A percentile compares a stretch with the other conserved stretches of the same genome.
These are phyloP conservation scores for Phengaris arion DNA, from an alignment of 2,888 invertebrate genomes.

Conservation along the genomic window DNA sequence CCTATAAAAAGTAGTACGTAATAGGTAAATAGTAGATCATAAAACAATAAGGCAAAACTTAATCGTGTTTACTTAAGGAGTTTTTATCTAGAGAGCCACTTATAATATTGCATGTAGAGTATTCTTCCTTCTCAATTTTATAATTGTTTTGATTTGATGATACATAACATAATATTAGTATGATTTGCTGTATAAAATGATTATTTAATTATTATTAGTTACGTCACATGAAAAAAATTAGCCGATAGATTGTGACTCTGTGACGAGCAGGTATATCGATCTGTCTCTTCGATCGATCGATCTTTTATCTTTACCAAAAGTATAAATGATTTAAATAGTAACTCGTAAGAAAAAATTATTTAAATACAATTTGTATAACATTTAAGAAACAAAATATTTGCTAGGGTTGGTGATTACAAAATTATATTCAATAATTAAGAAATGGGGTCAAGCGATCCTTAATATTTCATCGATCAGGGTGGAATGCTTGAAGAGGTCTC, in stretches of 20 bases:
- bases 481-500: not conserved
- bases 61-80: not conserved
- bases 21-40: not conserved
- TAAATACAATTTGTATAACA: not conserved
- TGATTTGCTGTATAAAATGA: no score
- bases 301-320: no score
- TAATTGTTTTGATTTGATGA: not conserved
- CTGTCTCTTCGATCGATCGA: no score
- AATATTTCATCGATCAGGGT: not conserved
- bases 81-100: not conserved
- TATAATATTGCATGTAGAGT: not conserved
- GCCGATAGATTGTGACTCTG: no score
- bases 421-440: not conserved
- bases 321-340: no score
- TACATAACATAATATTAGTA: no score
- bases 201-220: no score
- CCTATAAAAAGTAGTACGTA: no score
- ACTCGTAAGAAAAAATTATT: no score
- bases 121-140: not conserved
- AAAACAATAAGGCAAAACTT: not conserved
- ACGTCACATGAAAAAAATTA: no score
- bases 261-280: no score
- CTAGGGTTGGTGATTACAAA: not conserved
- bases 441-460: conserved; percentile 2
- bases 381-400: not conserved